Conservation (phyloP, 2,113 vertebrate genomes). For the Sorex fumeus region DNA sequence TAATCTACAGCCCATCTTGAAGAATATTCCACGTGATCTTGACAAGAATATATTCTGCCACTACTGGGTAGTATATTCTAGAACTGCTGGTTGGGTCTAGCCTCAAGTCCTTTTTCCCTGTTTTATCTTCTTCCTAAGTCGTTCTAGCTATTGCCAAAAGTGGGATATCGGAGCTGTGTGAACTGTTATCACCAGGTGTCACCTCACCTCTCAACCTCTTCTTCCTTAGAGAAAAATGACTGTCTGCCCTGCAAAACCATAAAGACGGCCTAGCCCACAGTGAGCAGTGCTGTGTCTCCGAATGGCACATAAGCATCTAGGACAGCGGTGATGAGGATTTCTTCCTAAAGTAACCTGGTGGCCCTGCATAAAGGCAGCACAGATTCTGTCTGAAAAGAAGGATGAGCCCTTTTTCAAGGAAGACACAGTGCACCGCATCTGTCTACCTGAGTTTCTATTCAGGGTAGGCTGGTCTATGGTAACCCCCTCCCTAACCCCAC, state of each 20-base stretch:
- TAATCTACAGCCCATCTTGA: too few species aligned
- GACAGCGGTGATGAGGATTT: background rate
- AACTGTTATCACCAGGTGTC: background rate
- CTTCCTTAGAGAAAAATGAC: constrained; percentile 33
- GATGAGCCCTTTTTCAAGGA: background rate
- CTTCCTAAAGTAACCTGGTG: background rate
- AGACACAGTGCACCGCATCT: background rate
- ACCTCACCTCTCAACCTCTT: background rate
- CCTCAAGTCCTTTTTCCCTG: background rate
- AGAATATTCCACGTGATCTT: background rate
- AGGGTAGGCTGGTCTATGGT: background rate
- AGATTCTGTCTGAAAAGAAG: constrained; percentile 8
- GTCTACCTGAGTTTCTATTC: background rate
- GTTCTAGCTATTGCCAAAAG: background rate
- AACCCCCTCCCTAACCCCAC: too few species aligned
- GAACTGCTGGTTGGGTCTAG: background rate
- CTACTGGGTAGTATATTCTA: background rate
- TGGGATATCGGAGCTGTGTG: background rate
- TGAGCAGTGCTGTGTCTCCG: background rate
- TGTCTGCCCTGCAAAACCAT: background rate
- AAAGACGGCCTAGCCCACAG: background rate
- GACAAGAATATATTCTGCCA: background rate
- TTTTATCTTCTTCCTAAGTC: background rate
- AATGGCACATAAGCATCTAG: accelerated
- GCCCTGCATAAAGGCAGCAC: background rate